Conservation (phyloP, 2,888 invertebrate genomes). For the Apodemia hepburni region DNA sequence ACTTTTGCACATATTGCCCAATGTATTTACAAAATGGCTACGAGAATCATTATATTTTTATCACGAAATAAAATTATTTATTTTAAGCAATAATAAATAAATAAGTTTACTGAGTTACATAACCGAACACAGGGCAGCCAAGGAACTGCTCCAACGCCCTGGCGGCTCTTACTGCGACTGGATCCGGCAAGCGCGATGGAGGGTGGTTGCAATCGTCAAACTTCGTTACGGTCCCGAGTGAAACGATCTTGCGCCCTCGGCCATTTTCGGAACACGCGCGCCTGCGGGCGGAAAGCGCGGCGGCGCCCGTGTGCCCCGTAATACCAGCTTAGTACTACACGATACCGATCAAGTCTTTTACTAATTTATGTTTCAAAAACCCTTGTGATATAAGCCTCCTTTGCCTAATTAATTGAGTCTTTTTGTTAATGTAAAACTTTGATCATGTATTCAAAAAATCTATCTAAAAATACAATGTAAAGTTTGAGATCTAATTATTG, state of each 20-base stretch:
- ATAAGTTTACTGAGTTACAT: slow-evolving; percentile 77
- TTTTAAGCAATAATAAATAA: slow-evolving; percentile 67
- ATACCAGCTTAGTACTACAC: slow-evolving; percentile 55
- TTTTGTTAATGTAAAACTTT: slow-evolving; percentile 8
- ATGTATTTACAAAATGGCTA: slow-evolving; percentile 19
- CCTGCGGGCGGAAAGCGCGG: slow-evolving; percentile 65
- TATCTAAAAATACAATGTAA: background rate
- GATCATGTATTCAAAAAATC: background rate
- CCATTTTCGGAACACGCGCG: slow-evolving; percentile 72
- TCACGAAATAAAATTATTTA: slow-evolving; percentile 34
- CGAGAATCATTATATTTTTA: slow-evolving; percentile 19
- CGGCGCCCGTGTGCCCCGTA: slow-evolving; percentile 55
- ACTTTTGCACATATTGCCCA: slow-evolving; percentile 52
- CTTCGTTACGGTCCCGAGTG: slow-evolving; percentile 73
- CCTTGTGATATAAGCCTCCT: slow-evolving; percentile 17
- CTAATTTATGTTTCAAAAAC: slow-evolving; percentile 45
- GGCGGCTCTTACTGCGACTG: slow-evolving; percentile 76
- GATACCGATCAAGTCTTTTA: slow-evolving; percentile 52
- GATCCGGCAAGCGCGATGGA: slow-evolving; percentile 69
- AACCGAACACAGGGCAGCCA: slow-evolving; percentile 64
- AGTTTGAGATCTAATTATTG: background rate
- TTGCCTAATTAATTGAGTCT: slow-evolving; percentile 12
- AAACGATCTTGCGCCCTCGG: slow-evolving; percentile 75
- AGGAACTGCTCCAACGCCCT: slow-evolving; percentile 70
- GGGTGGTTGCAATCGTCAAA: slow-evolving; percentile 72